Evolutionary conservation across 2,113 vertebrate genomes (phyloP).

Genomic region (Candoia aspera): DNA sequence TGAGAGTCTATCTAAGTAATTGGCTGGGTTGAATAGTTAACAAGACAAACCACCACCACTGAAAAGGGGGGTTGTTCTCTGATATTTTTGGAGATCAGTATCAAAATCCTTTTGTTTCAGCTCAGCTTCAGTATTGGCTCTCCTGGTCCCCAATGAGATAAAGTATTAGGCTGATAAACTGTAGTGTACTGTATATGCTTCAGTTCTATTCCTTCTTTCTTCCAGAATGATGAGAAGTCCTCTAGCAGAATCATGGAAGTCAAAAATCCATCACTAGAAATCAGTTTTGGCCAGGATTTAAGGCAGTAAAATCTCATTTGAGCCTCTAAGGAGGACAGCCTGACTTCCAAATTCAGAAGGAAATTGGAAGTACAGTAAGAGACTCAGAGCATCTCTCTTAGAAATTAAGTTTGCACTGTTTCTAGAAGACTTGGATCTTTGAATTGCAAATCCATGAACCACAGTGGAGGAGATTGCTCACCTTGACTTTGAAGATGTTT

Average conservation of each 20-base stretch:
- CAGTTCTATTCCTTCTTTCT: background rate
- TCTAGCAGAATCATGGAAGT: background rate
- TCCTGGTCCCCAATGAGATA: background rate
- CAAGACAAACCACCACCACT: background rate
- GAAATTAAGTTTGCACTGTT: background rate
- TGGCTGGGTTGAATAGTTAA: background rate
- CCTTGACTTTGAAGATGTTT: background rate
- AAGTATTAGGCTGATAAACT: background rate
- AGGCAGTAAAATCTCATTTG: background rate
- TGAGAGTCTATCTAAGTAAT: background rate
- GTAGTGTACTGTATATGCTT: background rate
- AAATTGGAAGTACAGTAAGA: background rate
- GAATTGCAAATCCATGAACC: background rate
- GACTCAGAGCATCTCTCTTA: background rate
- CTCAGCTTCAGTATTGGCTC: background rate
- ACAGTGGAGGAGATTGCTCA: background rate
- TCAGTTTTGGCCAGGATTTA: background rate
- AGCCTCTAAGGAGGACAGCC: background rate
- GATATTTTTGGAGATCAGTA: background rate
- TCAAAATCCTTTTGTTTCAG: background rate
- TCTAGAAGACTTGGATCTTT: background rate
- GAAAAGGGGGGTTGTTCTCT: background rate
- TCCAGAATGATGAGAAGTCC: background rate
- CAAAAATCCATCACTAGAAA: background rate
- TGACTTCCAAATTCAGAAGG: background rate